These are phyloP conservation scores for Aculops lycopersici DNA, from an alignment of 1,140 invertebrate species.

Conservation along the genomic window DNA sequence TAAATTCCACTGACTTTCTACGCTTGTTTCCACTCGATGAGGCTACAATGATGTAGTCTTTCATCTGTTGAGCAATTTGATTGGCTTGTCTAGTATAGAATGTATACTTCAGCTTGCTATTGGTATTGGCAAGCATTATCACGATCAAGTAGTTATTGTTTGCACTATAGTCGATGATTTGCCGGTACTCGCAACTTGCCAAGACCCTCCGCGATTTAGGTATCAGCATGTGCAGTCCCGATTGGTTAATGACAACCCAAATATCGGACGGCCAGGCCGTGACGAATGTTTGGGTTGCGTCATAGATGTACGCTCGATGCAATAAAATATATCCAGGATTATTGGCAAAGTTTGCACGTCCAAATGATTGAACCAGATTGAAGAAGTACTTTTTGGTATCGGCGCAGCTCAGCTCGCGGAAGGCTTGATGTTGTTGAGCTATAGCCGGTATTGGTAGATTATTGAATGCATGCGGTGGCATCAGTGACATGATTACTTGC, in stretches of 20 bases:
- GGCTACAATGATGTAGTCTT: conserved; percentile 29
- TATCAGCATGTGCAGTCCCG: conserved; percentile 61
- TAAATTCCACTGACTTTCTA: conserved; percentile 9
- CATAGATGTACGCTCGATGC: conserved; percentile 66
- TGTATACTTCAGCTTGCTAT: conserved; percentile 1
- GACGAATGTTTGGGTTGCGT: conserved; percentile 84
- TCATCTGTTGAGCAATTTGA: conserved; percentile 66
- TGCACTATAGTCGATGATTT: conserved; percentile 52
- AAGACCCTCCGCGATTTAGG: conserved; percentile 43
- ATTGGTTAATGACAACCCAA: conserved; percentile 67
- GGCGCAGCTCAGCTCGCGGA: conserved; percentile 43
- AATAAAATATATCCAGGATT: conserved; percentile 19
- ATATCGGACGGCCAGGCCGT: conserved; percentile 54
- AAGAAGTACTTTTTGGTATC: conserved; percentile 68
- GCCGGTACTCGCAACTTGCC: conserved; percentile 55
- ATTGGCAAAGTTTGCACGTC: no score
- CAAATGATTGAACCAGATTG: conserved; percentile 73
- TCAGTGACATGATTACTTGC: conserved; percentile 37
- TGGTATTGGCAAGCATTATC: not conserved
- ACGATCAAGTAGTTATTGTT: conserved; percentile 61
- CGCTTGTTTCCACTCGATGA: conserved; percentile 6
- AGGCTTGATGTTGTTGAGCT: conserved; percentile 47
- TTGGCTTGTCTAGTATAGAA: conserved; percentile 30
- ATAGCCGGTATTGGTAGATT: conserved; percentile 39
- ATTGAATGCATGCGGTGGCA: conserved; percentile 40